Conservation (phyloP, 2,113 vertebrate genomes). For the Noctilio leporinus region DNA sequence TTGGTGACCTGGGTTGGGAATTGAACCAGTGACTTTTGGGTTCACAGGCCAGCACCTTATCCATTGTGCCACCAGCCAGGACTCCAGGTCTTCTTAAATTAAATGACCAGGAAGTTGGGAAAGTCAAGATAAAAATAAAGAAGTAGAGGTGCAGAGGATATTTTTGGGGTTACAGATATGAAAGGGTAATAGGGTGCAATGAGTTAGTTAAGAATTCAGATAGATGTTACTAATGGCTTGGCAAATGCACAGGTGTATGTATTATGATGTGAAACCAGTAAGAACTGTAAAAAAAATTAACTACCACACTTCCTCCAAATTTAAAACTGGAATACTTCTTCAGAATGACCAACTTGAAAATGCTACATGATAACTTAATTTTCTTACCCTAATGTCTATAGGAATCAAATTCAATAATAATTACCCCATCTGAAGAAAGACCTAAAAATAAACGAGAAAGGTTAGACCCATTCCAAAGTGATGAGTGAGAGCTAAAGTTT, state of each 20-base stretch:
- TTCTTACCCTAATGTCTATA: not conserved
- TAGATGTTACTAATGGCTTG: not conserved
- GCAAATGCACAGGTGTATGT: not conserved
- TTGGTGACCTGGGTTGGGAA: too few relatives aligned
- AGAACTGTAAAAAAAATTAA: not conserved
- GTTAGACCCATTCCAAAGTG: not conserved
- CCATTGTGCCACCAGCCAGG: too few relatives aligned
- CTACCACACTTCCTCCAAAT: not conserved
- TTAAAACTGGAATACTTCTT: not conserved
- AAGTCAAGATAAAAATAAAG: not conserved
- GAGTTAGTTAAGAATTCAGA: not conserved
- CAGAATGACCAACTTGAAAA: not conserved
- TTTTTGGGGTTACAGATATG: not conserved
- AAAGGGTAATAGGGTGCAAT: not conserved
- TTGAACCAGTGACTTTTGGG: too few relatives aligned
- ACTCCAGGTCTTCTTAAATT: not conserved
- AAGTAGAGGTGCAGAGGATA: not conserved
- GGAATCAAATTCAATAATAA: not conserved
- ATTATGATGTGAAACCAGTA: not conserved
- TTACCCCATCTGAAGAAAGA: not conserved
- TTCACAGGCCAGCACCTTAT: too few relatives aligned
- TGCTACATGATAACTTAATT: not conserved
- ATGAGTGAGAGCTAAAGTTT: not conserved
- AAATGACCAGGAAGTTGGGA: not conserved
- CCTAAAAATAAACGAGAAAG: not conserved